Evolutionary conservation across 2,113 vertebrate genomes (phyloP).

Genomic region (Labeo rohita): DNA sequence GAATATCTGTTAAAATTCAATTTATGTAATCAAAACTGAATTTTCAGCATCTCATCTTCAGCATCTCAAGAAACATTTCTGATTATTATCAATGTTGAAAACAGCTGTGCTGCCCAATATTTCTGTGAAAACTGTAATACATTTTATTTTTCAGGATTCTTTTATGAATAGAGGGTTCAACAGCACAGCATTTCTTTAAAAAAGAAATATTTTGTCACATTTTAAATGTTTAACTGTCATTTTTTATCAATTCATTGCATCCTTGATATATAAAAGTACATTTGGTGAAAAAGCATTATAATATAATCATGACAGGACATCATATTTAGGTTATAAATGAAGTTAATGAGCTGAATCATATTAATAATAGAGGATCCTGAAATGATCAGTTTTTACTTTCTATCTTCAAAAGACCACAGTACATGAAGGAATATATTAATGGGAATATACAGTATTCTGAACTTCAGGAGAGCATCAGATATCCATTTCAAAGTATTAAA

Average conservation of each 20-base stretch:
- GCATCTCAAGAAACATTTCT: background rate
- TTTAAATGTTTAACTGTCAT: background rate
- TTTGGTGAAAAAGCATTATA: background rate
- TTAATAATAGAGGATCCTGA: background rate
- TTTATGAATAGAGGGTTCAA: no score
- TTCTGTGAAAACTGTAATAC: no score
- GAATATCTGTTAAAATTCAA: background rate
- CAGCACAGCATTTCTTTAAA: no score
- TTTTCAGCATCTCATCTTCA: background rate
- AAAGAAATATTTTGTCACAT: background rate
- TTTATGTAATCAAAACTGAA: background rate
- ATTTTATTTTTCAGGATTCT: no score
- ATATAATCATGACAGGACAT: background rate
- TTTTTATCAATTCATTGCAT: background rate
- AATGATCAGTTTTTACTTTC: no score
- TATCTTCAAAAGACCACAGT: no score
- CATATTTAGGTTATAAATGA: background rate
- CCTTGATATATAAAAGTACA: background rate
- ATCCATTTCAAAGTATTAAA: background rate
- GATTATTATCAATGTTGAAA: no score
- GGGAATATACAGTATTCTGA: background rate
- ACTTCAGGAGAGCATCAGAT: slow-evolving; percentile 2
- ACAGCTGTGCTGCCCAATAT: no score
- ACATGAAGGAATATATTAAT: background rate
- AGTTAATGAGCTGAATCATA: background rate